Evolutionary conservation across 2,113 vertebrate genomes (phyloP), one percentile per base, ranked within the genome.

Genomic region (Megaleporinus macrocephalus): DNA sequence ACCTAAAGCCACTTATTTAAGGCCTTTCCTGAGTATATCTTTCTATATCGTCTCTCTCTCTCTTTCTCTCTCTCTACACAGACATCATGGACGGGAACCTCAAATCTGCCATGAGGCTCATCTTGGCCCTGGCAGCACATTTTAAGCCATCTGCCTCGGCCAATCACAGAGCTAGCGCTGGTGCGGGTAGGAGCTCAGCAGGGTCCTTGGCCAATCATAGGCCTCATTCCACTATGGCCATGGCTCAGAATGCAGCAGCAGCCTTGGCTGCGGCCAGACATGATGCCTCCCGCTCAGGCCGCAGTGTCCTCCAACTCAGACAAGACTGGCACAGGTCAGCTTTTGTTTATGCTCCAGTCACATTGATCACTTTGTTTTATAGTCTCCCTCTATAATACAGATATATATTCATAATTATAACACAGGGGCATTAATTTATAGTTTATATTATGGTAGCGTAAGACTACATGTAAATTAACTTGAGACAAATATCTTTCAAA

Each of bases 11-110:
- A 61, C 5, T 10, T 22, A 47, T 41, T 78, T 44, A 55, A 16
- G 13, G 15, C 55, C 47, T 41, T 11, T 24, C 7, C 9, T 4
- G 41, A 65, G 41, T 9, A 57, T 49, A 18, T 11, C 6, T 11
- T 63, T 73, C 81, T 44, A 7, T 44, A 18, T 14, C 41, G 22
- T 66, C 33, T 80, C 36, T n/a, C 5, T 36, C n/a, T 3, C 26
- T 76, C 11, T 59, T 10, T n/a, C 27, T 33, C 49, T 24, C 51
- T 85, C 49, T 22, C 75, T 74, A 78, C 61, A 55, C 88, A 99
- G 97, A 99, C 89, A 97, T 99, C 0, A 95, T 99, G 22, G 96
- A 99, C 0, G 97, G 97, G 10, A 98, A 99, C 90, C 88, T 99
- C 85, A 99, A 99, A 90, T 96, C 96, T n/a, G 95, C 95, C 80